Base-by-base conservation (phyloP, 1,140 invertebrate genomes). In the Zaprionus davidi region DNA sequence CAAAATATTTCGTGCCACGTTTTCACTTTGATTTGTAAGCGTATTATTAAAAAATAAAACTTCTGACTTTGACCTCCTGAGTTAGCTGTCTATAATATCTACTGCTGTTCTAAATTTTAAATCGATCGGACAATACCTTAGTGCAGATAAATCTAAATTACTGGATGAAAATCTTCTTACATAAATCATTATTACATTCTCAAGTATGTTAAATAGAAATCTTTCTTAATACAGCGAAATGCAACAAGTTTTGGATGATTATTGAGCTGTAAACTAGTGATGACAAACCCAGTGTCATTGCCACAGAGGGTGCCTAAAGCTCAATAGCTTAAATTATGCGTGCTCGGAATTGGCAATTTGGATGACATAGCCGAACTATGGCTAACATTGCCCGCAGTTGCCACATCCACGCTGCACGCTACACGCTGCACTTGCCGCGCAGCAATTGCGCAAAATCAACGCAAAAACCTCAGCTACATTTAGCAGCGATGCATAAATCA, bases 401-500 rank as follows among this genome's bases (percentile, higher is more conserved):
- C 46, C 46, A 69, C 74, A 70, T 34, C 9, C 44, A 28, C 31
- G n/a, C 15, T 1, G 34, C 22, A 9, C 49, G 12, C 38, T 31
- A 24, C 15, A 59, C 41, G 4, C 5, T 15, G 31, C 62, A 34
- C 31, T 34, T 34, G 9, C 9, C 31, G 31, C 28, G 24, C 34
- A 51, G 59, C 73, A 76, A 85, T 81, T 84, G 78, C 70, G 73
- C 66, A 74, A 82, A 86, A 81, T 87, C 79, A 82, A 71, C 69
- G 77, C 66, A 76, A 72, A 83, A 88, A 87, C 84, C 84, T 88
- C 84, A 87, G 78, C 68, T 72, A 76, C 84, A 87, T 87, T 87
- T 87, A 87, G 81, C 81, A 88, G 71, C 78, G 70, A 87, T 87
- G 84, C 84, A 87, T 87, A 87, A 87, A 88, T 87, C 75, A 87